Percentiles rank a stretch among this genome's conserved stretches.
These are phyloP conservation scores for Atherinosoma microstoma DNA, from an alignment of 2,797 vertebrate species.

Conservation along the genomic window DNA sequence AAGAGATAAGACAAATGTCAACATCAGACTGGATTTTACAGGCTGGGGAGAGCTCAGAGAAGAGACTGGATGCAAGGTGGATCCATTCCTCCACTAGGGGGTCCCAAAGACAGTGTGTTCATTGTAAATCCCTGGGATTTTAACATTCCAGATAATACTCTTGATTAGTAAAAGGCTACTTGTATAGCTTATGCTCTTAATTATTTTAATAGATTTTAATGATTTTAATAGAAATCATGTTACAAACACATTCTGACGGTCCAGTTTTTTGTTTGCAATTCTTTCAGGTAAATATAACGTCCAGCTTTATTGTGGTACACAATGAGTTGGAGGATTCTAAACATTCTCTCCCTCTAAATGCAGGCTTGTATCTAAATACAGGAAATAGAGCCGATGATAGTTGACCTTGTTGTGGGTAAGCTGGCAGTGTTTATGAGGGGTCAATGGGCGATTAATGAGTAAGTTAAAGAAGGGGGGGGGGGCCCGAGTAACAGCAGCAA, in stretches of 20 bases:
- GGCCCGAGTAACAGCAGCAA: constrained; percentile 8
- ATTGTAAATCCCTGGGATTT: background rate
- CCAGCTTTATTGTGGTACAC: background rate
- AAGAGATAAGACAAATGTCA: no score
- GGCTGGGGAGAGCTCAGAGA: no score
- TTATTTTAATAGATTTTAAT: background rate
- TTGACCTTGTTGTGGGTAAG: constrained; percentile 30
- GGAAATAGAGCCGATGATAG: constrained; percentile 19
- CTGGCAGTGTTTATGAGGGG: background rate
- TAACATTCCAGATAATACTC: background rate
- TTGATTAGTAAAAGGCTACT: background rate
- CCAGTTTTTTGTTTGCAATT: background rate
- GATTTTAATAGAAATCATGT: background rate
- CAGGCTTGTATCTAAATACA: constrained; percentile 7
- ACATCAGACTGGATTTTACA: no score
- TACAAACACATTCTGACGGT: background rate
- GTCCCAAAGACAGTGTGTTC: background rate
- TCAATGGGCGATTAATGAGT: constrained; percentile 19
- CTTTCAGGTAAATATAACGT: background rate
- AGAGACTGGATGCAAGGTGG: no score
- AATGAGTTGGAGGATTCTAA: background rate
- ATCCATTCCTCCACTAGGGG: no score
- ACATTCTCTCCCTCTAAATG: background rate
- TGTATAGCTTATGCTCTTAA: background rate
- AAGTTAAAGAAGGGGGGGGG: constrained; percentile 13